phyloP scores from a whole-genome alignment of 1,140 invertebrate species.

The Brachionus koreanus region DNA sequence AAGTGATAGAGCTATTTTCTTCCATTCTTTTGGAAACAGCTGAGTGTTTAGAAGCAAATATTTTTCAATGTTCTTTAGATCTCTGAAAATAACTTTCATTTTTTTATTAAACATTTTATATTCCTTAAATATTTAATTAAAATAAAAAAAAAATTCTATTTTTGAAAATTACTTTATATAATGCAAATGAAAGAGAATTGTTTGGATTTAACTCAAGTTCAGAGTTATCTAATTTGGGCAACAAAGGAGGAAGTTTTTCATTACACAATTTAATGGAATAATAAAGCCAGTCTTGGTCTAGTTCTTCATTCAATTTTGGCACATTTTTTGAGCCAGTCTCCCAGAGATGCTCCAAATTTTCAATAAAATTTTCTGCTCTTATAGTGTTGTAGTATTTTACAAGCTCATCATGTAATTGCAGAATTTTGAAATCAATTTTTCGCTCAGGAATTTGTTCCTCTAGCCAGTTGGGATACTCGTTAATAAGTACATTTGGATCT shows the following conservation, averaged over 20 bases:
- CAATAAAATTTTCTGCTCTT: slow-evolving; percentile 20
- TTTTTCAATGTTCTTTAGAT: slow-evolving; percentile 36
- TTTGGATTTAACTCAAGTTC: background rate
- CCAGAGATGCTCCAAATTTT: slow-evolving; percentile 24
- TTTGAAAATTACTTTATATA: background rate
- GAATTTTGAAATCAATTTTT: slow-evolving; percentile 24
- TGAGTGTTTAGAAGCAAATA: background rate
- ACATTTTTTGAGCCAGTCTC: slow-evolving; percentile 28
- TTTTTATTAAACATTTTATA: background rate
- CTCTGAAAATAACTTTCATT: background rate
- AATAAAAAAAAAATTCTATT: background rate
- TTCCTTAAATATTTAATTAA: background rate
- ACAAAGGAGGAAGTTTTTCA: slow-evolving; percentile 18
- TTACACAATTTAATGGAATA: slow-evolving; percentile 33
- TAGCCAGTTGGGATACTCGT: slow-evolving; percentile 27
- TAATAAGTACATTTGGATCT: background rate
- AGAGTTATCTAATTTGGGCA: background rate
- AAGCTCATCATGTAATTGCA: slow-evolving; percentile 5
- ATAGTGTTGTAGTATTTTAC: slow-evolving; percentile 4
- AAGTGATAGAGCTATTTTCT: slow-evolving; percentile 10
- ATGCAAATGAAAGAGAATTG: background rate
- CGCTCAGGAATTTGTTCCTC: slow-evolving; percentile 25
- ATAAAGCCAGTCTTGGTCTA: slow-evolving; percentile 41
- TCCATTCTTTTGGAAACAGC: slow-evolving; percentile 37
- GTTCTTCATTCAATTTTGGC: background rate